Evolutionary conservation across 1,140 invertebrate genomes (phyloP), one percentile per base, ranked within the genome.

Genomic region (Aphelenchoides besseyi): DNA sequence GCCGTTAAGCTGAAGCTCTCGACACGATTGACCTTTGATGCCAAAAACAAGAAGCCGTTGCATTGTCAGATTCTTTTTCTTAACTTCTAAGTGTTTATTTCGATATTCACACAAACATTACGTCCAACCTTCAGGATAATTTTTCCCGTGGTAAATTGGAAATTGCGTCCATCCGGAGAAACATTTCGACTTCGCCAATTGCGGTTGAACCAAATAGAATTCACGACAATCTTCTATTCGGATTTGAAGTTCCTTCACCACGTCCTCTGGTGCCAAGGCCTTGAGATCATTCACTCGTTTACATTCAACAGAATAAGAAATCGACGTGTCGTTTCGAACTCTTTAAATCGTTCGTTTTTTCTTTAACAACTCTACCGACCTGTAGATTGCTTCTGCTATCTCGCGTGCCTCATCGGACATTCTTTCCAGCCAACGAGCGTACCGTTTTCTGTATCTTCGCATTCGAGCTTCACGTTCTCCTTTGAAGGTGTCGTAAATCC

Each of bases 241-340:
- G 5, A 59, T 8, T 28, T 33, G 26, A 5, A 59, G 5, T 33
- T 59, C 55, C 26, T 8, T 8, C 18, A 5, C 5, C 5, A 59
- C 18, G 26, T 59, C 5, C 32, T 59, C 55, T 8, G 5, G 5
- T 5, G 55, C 32, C 5, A 5, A 8, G 5, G 23, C 5, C 18
- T 59, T 59, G 12, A 59, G 55, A 28, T 59, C 55, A 33, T 59
- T 59, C 18, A 59, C 55, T 59, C 18, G 55, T 12, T 33, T 28
- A 23, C 55, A 59, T 33, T 59, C 55, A 8, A 8, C 55, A 16
- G 55, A 5, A 59, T 59, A 59, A 5, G 55, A 8, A 8, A 59
- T 8, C 5, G 5, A 8, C 5, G 18, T 8, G 18, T 59, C 18
- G 55, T 18, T 59, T 5, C 55, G 55, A 8, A 59, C 55, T 59